A percentile compares a stretch with the other conserved stretches of the same genome.
Evolutionary conservation across 2,888 invertebrate genomes (phyloP).

Genomic region (Adelognathus sp.): DNA sequence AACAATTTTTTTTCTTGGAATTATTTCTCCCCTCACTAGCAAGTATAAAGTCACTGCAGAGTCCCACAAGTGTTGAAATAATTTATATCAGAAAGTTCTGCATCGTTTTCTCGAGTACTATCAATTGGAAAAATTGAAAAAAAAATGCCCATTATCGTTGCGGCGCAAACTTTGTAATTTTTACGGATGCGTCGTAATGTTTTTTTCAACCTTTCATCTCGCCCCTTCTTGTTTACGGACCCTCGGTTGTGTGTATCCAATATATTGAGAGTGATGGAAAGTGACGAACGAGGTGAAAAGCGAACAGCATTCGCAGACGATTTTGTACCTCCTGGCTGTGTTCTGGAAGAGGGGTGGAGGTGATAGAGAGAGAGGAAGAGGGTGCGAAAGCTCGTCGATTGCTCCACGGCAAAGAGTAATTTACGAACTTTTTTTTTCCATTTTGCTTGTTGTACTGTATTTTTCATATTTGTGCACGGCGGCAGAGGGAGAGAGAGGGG

Average conservation of each 20-base stretch:
- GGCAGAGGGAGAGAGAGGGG: not conserved
- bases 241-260: constrained; percentile 1
- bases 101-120: constrained; percentile 6
- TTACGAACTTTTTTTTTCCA: constrained; percentile 34
- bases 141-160: too few relatives aligned
- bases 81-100: too few relatives aligned
- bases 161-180: not conserved
- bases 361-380: too few relatives aligned
- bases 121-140: too few relatives aligned
- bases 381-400: constrained; percentile 44
- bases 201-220: not conserved
- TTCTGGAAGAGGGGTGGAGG: not conserved
- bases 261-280: constrained; percentile 29
- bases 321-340: constrained; percentile 28
- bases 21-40: too few relatives aligned
- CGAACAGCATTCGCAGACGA: constrained; percentile 9
- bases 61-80: too few relatives aligned
- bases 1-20: too few relatives aligned
- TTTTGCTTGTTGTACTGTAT: constrained; percentile 19
- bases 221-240: not conserved
- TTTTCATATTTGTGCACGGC: constrained; percentile 47
- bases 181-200: not conserved
- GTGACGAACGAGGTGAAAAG: constrained; percentile 27
- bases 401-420: constrained; percentile 45
- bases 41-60: too few relatives aligned